phyloP scores from a whole-genome alignment of 2,888 invertebrate species.

The Papilio demoleus region DNA sequence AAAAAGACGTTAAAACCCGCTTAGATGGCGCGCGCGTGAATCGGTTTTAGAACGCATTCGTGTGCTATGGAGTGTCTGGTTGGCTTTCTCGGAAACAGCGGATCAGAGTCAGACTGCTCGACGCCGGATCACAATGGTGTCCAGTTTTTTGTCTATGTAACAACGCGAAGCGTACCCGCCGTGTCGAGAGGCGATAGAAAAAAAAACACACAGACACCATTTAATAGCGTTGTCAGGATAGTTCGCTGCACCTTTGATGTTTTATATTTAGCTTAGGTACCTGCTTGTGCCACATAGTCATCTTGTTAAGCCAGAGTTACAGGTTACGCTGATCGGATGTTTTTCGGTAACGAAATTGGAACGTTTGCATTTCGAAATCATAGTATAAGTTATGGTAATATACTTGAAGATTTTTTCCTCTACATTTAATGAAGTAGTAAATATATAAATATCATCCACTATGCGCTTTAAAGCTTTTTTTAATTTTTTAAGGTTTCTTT shows the following conservation, averaged over 20 bases:
- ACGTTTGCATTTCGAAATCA: background rate
- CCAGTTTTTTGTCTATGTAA: slow-evolving; percentile 65
- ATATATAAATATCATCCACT: too few relatives aligned
- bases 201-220: slow-evolving; percentile 69
- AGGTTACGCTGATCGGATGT: slow-evolving; percentile 37
- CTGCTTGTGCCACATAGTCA: slow-evolving; percentile 64
- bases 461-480: too few relatives aligned
- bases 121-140: slow-evolving; percentile 75
- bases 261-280: slow-evolving; percentile 62
- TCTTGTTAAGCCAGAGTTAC: slow-evolving; percentile 61
- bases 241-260: slow-evolving; percentile 67
- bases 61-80: slow-evolving; percentile 39
- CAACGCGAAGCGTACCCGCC: slow-evolving; percentile 66
- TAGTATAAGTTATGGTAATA: too few relatives aligned
- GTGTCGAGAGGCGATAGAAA: slow-evolving; percentile 65
- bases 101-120: slow-evolving; percentile 74
- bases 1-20: slow-evolving; percentile 15
- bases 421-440: too few relatives aligned
- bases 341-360: slow-evolving; percentile 16
- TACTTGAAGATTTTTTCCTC: too few relatives aligned
- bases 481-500: too few relatives aligned
- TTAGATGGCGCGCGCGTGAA: slow-evolving; percentile 15
- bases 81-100: slow-evolving; percentile 71
- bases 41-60: slow-evolving; percentile 27
- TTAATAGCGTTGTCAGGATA: slow-evolving; percentile 64